Conservation (phyloP, 2,888 invertebrate genomes). For the Argyresthia goedartella region DNA sequence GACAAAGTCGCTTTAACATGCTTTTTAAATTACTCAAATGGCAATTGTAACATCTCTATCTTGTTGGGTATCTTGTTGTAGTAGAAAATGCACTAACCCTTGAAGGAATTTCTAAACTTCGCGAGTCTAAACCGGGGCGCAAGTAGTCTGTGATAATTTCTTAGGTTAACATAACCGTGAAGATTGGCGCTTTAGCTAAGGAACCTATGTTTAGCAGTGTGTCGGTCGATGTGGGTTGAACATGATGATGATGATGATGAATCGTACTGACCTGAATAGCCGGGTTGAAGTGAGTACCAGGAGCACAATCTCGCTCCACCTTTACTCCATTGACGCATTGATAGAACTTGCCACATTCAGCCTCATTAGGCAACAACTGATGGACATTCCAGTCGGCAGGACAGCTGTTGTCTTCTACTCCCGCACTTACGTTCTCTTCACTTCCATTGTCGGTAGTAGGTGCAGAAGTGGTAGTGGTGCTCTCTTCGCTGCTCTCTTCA, state of each 20-base stretch:
- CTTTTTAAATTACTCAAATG: too few relatives aligned
- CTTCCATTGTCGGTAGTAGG: not conserved
- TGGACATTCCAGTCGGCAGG: conserved; percentile 12
- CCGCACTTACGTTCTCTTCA: conserved; percentile 5
- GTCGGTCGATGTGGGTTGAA: not conserved
- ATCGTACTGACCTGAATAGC: conserved; percentile 5
- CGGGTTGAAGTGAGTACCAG: conserved; percentile 14
- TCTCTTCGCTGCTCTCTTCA: not conserved
- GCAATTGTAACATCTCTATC: too few relatives aligned
- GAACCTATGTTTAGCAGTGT: too few relatives aligned
- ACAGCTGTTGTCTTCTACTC: conserved; percentile 9
- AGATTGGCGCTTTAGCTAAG: too few relatives aligned
- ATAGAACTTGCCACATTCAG: conserved; percentile 14
- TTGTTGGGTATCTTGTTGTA: too few relatives aligned
- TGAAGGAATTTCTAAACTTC: too few relatives aligned
- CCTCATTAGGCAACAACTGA: conserved; percentile 12
- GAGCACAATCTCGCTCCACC: conserved; percentile 7
- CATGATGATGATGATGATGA: not conserved
- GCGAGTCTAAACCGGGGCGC: too few relatives aligned
- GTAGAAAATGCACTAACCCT: too few relatives aligned
- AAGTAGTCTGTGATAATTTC: too few relatives aligned
- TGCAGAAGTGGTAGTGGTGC: conserved; percentile 4
- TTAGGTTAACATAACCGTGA: too few relatives aligned
- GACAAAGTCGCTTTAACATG: too few relatives aligned
- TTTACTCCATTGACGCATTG: conserved; percentile 12